Base-by-base conservation (phyloP, 2,113 vertebrate genomes). In the Rhinolophus sinicus region DNA sequence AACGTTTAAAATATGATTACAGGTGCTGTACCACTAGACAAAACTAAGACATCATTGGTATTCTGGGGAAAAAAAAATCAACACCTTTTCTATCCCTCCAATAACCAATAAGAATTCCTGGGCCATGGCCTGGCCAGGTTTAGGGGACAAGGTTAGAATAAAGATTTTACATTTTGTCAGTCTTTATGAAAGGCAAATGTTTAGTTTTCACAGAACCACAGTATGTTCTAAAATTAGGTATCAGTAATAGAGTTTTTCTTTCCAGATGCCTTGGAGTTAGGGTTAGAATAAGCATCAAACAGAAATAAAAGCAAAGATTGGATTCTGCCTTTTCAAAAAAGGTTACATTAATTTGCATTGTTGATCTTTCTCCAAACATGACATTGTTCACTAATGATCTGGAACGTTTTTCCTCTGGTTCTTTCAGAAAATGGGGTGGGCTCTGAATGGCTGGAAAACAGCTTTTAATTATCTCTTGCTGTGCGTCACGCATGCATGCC, bases 1-100 rank as follows among this genome's bases (percentile, higher is more conserved):
- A 97, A 96, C 89, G 22, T 95, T 93, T 67, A 12, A 89, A 96
- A 97, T 78, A 58, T 6, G 40, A 97, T 84, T 56, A 88, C n/a
- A 2, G n/a, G n/a, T 8, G 89, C 88, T 33, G 38, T 30, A 93
- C 77, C 86, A 75, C 93, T 77, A 97, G 97, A 98, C 96, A 30
- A 77, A 97, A 84, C 77, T 58, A 91, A 96, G 97, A 97, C 94
- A 70, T 0, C 94, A 70, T 0, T 8, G 3, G 70, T 93, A 78
- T 94, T 83, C 77, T 8, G 11, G 19, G 76, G 94, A 88, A 62
- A 0, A 2, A 0, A 9, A 0, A 0, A 69, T 1, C 30, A 40
- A 70, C 2, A 19, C 40, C 82, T 90, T 87, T 1, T 0, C 72
- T 84, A 30, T 75, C 33, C 44, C 44, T 91, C 78, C 69, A 38